Evolutionary conservation across 2,113 vertebrate genomes (phyloP).

Genomic region (Paradisaea rubra): DNA sequence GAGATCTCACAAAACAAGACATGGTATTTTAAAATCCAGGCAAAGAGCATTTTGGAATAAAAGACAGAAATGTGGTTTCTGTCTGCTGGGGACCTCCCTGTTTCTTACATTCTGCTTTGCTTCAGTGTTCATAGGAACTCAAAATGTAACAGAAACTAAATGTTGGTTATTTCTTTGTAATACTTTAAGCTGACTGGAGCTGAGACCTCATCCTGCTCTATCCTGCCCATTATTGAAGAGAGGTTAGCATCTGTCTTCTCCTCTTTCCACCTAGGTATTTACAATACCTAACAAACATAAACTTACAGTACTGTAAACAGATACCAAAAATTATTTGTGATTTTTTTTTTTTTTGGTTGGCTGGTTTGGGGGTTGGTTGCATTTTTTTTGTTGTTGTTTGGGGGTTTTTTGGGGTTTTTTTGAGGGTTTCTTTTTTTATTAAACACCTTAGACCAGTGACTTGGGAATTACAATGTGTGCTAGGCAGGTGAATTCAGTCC

Average conservation of each 20-base stretch:
- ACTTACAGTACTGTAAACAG: not conserved
- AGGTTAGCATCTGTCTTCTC: not conserved
- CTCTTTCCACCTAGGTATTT: not conserved
- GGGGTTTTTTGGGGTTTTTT: accelerated
- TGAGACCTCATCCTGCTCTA: not conserved
- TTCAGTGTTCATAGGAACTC: not conserved
- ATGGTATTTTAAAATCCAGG: not conserved
- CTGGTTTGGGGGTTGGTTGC: not conserved
- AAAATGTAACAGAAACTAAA: not conserved
- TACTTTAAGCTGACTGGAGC: not conserved
- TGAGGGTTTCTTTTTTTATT: not conserved
- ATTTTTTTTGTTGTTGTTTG: accelerated
- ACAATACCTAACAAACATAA: not conserved
- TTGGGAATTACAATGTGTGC: not conserved
- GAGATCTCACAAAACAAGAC: not conserved
- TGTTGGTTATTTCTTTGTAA: not conserved
- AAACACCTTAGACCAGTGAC: not conserved
- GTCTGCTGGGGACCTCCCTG: not conserved
- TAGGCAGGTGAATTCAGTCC: not conserved
- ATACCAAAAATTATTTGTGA: not conserved
- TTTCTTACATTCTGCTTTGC: not conserved
- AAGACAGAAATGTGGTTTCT: not conserved
- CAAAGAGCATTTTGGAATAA: not conserved
- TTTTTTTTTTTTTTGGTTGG: not conserved
- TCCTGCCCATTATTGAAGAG: not conserved